Evolutionary conservation across 2,113 vertebrate species (phyloP).

Genomic region (Tichodroma muraria): DNA sequence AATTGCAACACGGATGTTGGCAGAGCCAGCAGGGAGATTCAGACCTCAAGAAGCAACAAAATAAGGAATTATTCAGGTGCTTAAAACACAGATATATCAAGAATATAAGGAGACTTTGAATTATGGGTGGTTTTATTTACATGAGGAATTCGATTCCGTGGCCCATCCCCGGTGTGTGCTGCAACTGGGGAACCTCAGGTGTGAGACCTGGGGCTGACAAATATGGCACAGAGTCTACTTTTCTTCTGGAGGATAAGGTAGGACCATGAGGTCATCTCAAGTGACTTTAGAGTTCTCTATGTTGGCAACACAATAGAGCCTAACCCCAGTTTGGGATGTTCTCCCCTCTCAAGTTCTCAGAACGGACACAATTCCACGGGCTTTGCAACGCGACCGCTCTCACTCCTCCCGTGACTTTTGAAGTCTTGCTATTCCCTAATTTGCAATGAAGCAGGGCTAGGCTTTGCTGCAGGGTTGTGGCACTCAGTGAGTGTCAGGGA

Average conservation of each 20-base stretch:
- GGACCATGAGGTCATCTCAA: not conserved
- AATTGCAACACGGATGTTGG: not conserved
- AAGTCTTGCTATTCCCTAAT: not conserved
- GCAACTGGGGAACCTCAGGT: not conserved
- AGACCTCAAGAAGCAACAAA: not conserved
- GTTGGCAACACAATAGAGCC: not conserved
- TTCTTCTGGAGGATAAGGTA: not conserved
- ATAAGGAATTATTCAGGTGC: not conserved
- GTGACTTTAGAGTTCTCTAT: not conserved
- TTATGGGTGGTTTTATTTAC: rapidly evolving
- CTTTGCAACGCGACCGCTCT: not conserved
- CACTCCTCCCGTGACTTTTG: not conserved
- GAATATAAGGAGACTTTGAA: not conserved
- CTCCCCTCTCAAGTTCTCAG: not conserved
- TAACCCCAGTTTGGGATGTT: not conserved
- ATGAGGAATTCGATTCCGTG: rapidly evolving
- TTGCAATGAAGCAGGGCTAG: not conserved
- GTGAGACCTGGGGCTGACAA: not conserved
- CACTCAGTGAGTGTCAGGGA: not conserved
- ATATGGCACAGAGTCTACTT: not conserved
- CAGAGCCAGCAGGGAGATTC: not conserved
- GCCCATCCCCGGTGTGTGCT: not conserved
- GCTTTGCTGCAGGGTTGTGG: not conserved
- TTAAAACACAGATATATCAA: not conserved
- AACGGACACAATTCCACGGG: not conserved